Conservation (phyloP, 2,888 invertebrate genomes). For the Patella pellucida region DNA sequence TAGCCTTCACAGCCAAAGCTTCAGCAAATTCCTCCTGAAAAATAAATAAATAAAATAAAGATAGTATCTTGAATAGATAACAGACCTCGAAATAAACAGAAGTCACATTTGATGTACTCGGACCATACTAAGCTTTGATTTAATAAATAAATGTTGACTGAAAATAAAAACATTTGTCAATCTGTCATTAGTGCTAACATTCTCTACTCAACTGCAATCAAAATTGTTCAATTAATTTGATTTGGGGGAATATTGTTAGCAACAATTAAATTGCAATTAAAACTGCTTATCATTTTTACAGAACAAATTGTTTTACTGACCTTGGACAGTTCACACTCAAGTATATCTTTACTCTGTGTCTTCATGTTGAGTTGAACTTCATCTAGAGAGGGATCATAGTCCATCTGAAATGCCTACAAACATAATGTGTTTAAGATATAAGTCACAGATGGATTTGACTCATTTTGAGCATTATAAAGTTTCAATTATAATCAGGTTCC, state of each 20-base stretch:
- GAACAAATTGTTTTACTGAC: constrained; percentile 34
- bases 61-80: no score
- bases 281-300: no score
- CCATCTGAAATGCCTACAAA: constrained; percentile 61
- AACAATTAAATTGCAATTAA: not conserved
- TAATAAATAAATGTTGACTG: not conserved
- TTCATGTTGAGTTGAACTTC: constrained; percentile 46
- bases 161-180: no score
- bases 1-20: constrained; percentile 75
- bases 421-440: no score
- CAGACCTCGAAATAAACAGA: no score
- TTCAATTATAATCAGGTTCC: no score
- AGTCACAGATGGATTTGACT: no score
- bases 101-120: no score
- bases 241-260: not conserved
- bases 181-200: not conserved
- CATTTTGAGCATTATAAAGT: no score
- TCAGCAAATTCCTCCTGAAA: constrained; percentile 76
- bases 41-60: not conserved
- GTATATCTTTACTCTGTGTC: constrained; percentile 57
- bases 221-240: not conserved
- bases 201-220: not conserved
- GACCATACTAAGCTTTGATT: not conserved
- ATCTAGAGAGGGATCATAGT: constrained; percentile 59
- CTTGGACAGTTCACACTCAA: constrained; percentile 64